Evolutionary conservation across 2,888 invertebrate genomes (phyloP), one percentile per base, ranked within the genome.

Genomic region (Drosophila borborema): DNA sequence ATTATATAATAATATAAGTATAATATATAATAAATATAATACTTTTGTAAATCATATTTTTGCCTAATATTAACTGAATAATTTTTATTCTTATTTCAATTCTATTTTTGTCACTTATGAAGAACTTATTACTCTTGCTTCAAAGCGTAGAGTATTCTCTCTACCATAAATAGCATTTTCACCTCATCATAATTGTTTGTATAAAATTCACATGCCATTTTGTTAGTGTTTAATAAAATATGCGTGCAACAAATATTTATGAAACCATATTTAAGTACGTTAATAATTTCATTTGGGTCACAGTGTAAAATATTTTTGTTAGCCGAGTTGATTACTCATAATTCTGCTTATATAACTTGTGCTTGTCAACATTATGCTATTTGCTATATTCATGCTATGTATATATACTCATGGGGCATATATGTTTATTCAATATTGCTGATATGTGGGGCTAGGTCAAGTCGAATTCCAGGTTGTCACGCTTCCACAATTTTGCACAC

Each of bases 391-490:
- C 20, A 23, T 20, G 20, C 20, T 20, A 20, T 20, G 20, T 14
- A 7, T 9, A 12, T 7, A 23, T 8, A 10, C n/a, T 8, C 28
- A 1, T 43, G 49, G 56, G n/a, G 6, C 6, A 28, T 34, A 36
- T 40, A 61, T 14, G 41, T 40, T 12, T 41, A 38, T n/a, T 28
- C 23, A 40, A 28, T 55, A 28, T 6, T 55, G 49, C 43, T 45
- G 28, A 36, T 53, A 59, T 31, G 45, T 66, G 14, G 20, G 20
- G 48, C 60, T 20, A 49, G 87, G 82, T 82, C 85, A 84, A 84
- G 63, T 59, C 64, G 66, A 72, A 80, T 78, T 80, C 64, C 78
- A 65, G 82, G 56, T 69, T 76, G 82, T 84, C 86, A 86, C 74
- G 80, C 73, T 74, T 23, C 36, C 9, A 51, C 49, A 67, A 64